A percentile compares a stretch with the other conserved stretches of the same genome.
phyloP scores from a whole-genome alignment of 1,140 invertebrate genomes.

The Calliphora vicina region DNA sequence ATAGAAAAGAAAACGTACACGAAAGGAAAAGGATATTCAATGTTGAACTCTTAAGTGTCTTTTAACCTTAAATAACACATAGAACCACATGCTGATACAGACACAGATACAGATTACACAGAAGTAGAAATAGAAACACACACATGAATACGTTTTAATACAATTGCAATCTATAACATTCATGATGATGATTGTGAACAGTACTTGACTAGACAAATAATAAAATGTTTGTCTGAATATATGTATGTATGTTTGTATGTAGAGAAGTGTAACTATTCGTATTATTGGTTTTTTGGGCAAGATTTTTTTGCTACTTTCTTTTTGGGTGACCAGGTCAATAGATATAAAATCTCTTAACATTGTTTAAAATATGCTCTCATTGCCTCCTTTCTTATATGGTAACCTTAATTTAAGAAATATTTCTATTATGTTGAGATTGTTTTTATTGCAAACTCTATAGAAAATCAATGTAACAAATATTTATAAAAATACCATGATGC shows the following conservation, averaged over 20 bases:
- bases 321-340: background rate
- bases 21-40: conserved; percentile 25
- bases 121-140: background rate
- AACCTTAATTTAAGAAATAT: background rate
- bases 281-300: background rate
- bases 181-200: background rate
- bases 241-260: background rate
- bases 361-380: background rate
- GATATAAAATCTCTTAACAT: background rate
- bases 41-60: conserved; percentile 26
- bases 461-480: background rate
- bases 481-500: too few species aligned
- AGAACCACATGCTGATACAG: background rate
- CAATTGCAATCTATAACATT: conserved; percentile 5
- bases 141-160: background rate
- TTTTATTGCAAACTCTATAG: background rate
- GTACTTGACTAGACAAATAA: conserved; percentile 12
- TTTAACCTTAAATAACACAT: background rate
- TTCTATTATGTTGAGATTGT: background rate
- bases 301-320: background rate
- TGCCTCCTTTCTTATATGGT: background rate
- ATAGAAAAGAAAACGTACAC: background rate
- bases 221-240: background rate
- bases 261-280: background rate
- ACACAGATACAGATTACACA: background rate